Base-by-base conservation (phyloP, 2,888 invertebrate species). In the Synergus itoensis region DNA sequence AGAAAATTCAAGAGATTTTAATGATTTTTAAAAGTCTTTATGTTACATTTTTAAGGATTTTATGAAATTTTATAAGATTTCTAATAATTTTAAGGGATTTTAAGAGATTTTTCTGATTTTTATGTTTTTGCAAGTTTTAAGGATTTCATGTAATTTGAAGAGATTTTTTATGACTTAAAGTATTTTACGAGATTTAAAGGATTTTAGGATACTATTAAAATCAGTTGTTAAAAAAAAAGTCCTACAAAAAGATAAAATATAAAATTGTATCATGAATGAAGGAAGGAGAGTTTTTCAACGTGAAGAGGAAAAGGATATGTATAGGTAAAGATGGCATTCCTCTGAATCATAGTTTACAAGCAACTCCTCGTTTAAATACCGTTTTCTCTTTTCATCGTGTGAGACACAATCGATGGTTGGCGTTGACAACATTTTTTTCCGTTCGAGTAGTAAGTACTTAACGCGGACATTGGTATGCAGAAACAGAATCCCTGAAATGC, bases 401-500 rank as follows among this genome's bases (percentile, higher is more conserved):
- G 16, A 36, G 48, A 73, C 40, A 73, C n/a, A 53, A 73, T 73
- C 36, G 53, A 53, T 36, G 53, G 73, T 73, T 53, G 53, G 28
- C 73, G 73, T 73, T 73, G 53, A 73, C 73, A 73, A 73, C 36
- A 73, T 73, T 73, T 73, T 53, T 73, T 36, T 53, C 73, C 73
- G 36, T 73, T 53, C 53, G 53, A 48, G 53, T 48, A 73, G 53
- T 36, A 28, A 73, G 53, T 73, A 73, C 73, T 53, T 73, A 73
- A 73, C 53, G 40, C 36, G 36, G 53, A 73, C 53, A 73, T 53
- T 73, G 73, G 73, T 53, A 73, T 73, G 73, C 53, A 73, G 73
- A 53, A 73, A 73, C 73, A 73, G 73, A 73, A 73, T 73, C 73
- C 28, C 53, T 57, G 53, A 73, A 73, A 73, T 73, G 73, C 73